phyloP scores from a whole-genome alignment of 2,888 invertebrate genomes.

The Hirudinaria manillensis region DNA sequence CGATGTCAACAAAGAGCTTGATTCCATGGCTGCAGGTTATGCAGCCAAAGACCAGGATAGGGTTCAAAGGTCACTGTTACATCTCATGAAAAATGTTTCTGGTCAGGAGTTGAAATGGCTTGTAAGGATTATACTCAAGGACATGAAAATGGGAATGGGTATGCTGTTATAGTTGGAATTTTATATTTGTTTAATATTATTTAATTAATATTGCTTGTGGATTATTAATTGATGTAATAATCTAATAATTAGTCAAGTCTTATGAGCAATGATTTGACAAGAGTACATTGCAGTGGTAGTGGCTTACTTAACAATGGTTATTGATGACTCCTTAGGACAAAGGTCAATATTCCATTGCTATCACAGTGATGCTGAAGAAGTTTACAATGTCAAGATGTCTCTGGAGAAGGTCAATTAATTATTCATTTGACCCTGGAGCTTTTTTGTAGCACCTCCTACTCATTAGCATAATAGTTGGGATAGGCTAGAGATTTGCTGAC shows the following conservation, averaged over 20 bases:
- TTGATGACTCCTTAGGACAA: slow-evolving; percentile 45
- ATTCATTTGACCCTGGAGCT: background rate
- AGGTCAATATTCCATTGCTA: slow-evolving; percentile 66
- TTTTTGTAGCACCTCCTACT: background rate
- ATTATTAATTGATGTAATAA: too few species aligned
- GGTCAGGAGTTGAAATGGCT: slow-evolving; percentile 82
- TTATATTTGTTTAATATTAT: too few species aligned
- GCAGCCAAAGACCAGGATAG: slow-evolving; percentile 56
- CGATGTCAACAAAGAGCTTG: slow-evolving; percentile 70
- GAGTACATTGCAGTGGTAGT: too few species aligned
- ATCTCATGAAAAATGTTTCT: slow-evolving; percentile 65
- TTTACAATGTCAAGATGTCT: slow-evolving; percentile 67
- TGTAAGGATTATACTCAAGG: slow-evolving; percentile 77
- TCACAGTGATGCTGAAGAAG: slow-evolving; percentile 74
- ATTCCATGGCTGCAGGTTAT: slow-evolving; percentile 68
- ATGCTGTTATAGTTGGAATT: too few species aligned
- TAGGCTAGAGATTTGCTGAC: too few species aligned
- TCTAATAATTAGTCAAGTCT: too few species aligned
- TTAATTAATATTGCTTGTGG: too few species aligned
- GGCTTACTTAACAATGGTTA: too few species aligned
- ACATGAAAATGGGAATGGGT: slow-evolving; percentile 70
- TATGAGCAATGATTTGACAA: too few species aligned
- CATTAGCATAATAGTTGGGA: too few species aligned
- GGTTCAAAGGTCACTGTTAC: slow-evolving; percentile 62
- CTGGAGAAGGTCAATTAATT: slow-evolving; percentile 63